Conservation (phyloP, 2,797 vertebrate species). For the Calcarius lapponicus region DNA sequence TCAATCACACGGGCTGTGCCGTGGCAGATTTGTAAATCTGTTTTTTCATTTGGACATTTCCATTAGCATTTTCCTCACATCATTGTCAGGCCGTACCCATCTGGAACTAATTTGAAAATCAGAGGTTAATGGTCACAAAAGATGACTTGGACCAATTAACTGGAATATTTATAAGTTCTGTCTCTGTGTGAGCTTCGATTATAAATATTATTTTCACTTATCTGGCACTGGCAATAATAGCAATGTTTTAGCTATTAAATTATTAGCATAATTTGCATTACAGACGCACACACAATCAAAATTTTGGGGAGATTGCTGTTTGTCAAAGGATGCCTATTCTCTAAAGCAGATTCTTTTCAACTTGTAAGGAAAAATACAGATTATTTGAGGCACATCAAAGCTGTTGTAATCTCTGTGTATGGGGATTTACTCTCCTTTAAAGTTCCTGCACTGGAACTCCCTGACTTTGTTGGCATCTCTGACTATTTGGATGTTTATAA, state of each 20-base stretch:
- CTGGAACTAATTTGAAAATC: conserved; percentile 52
- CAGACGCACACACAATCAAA: neutral
- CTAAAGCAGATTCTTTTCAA: neutral
- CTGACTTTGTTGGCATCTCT: neutral
- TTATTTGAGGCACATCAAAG: conserved; percentile 50
- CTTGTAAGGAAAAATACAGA: neutral
- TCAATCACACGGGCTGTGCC: neutral
- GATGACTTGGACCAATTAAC: conserved; percentile 47
- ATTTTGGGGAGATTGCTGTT: neutral
- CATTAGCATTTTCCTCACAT: neutral
- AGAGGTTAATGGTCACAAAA: conserved; percentile 54
- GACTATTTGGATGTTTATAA: neutral
- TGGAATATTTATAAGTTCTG: conserved; percentile 30
- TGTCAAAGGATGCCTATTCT: neutral
- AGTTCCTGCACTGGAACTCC: conserved; percentile 10
- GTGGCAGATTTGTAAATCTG: neutral
- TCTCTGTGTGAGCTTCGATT: neutral
- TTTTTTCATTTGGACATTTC: neutral
- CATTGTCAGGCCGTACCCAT: neutral
- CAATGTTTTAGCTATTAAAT: conserved; percentile 4
- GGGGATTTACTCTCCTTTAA: conserved; percentile 48
- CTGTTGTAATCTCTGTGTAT: conserved; percentile 16
- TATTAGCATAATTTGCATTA: conserved; percentile 14
- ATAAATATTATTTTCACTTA: conserved; percentile 41
- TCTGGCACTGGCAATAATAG: neutral